Conservation (phyloP, 2,888 invertebrate species). For the Hyalella azteca region DNA sequence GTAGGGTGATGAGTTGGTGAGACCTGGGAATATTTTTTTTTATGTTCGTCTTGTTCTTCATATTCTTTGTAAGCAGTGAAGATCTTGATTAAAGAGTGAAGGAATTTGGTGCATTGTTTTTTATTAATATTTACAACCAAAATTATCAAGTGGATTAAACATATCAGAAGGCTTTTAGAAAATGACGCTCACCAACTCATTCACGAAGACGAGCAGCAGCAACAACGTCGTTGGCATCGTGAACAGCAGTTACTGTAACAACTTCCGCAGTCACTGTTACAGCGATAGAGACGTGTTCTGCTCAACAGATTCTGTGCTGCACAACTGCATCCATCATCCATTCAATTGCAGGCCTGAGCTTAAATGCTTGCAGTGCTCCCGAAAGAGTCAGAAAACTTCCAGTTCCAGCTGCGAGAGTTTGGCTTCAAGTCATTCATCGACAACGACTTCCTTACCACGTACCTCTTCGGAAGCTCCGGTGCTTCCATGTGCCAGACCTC, state of each 20-base stretch:
- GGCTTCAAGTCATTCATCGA: slow-evolving; percentile 3
- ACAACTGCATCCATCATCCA: no score
- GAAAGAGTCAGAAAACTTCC: neutral
- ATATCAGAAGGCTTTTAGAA: no score
- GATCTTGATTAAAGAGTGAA: no score
- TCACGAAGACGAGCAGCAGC: slow-evolving; percentile 18
- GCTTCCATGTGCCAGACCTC: no score
- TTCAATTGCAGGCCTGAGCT: neutral
- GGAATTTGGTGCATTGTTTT: no score
- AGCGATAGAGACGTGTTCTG: neutral
- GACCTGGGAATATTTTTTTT: no score
- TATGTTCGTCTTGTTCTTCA: no score
- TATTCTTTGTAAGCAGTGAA: no score
- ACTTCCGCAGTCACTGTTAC: neutral
- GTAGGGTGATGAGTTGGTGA: no score
- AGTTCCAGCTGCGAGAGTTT: slow-evolving; percentile 17
- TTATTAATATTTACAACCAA: no score
- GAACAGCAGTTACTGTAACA: slow-evolving; percentile 18
- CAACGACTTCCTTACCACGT: neutral
- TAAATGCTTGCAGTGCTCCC: neutral
- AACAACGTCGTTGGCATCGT: slow-evolving; percentile 12
- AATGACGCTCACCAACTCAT: slow-evolving; percentile 15
- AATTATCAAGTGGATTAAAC: no score
- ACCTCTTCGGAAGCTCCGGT: neutral
- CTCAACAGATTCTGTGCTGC: neutral